phyloP scores from a whole-genome alignment of 2,797 vertebrate species.

The Nannoperca obscura region DNA sequence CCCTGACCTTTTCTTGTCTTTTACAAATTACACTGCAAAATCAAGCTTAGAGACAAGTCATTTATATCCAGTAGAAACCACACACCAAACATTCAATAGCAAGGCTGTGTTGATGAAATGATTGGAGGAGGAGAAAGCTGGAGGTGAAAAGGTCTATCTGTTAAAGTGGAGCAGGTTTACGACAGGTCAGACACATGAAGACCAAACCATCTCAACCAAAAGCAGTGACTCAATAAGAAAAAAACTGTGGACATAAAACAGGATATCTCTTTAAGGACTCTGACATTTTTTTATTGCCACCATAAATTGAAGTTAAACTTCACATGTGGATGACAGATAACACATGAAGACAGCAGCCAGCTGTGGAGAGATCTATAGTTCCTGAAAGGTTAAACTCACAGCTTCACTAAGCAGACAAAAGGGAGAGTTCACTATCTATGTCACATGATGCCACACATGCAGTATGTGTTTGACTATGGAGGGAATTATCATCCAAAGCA shows the following conservation, averaged over 20 bases:
- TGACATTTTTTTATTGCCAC: conserved; percentile 26
- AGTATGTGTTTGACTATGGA: conserved; percentile 2
- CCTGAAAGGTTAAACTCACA: conserved; percentile 55
- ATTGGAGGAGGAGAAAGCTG: background rate
- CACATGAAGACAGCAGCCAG: conserved; percentile 3
- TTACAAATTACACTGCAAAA: background rate
- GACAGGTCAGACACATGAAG: conserved; percentile 1
- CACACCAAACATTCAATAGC: background rate
- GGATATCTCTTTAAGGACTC: background rate
- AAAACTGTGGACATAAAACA: background rate
- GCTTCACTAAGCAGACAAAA: conserved; percentile 37
- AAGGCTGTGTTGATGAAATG: background rate
- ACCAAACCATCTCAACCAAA: background rate
- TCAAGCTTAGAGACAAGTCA: background rate
- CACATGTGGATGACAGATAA: conserved; percentile 30
- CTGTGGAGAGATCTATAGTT: conserved; percentile 37
- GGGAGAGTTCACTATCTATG: conserved; percentile 9
- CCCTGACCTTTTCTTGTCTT: background rate
- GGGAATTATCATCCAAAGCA: conserved; percentile 30
- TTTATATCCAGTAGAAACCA: background rate
- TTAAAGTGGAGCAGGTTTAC: background rate
- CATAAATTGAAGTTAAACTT: conserved; percentile 42
- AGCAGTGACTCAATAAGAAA: conserved; percentile 11
- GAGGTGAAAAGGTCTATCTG: background rate
- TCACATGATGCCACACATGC: conserved; percentile 35